A percentile compares a stretch with the other conserved stretches of the same genome.
Conservation (phyloP, 37 sponge, comb jelly and placozoan species). For the Halisarca cf. caerulea region DNA sequence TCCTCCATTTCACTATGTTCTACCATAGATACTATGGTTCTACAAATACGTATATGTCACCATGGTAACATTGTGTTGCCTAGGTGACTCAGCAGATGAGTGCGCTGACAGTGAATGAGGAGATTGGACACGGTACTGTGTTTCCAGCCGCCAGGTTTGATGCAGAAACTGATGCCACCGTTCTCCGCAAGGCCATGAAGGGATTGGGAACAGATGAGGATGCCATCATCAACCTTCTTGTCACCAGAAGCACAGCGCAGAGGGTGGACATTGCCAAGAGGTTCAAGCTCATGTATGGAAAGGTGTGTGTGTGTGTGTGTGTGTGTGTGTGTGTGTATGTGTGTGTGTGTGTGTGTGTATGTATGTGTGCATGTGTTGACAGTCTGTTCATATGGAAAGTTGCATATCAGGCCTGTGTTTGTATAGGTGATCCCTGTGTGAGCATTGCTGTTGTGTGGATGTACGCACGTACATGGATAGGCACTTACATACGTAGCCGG, state of each 20-base stretch:
- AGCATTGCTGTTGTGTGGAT: no score
- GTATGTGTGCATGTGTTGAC: neutral
- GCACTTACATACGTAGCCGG: no score
- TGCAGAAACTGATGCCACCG: slow-evolving; percentile 37
- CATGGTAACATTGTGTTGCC: neutral
- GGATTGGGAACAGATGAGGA: slow-evolving; percentile 62
- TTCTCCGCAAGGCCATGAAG: slow-evolving; percentile 65
- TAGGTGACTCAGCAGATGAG: slow-evolving; percentile 55
- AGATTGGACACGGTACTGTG: slow-evolving; percentile 44
- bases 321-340: neutral
- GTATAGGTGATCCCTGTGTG: no score
- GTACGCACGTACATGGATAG: no score
- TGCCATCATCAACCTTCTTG: slow-evolving; percentile 50
- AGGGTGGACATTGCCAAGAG: slow-evolving; percentile 22
- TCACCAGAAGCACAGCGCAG: slow-evolving; percentile 34
- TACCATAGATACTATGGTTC: no score
- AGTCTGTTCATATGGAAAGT: neutral
- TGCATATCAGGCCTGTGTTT: no score
- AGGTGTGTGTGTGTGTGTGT: slow-evolving; percentile 7
- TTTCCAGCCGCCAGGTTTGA: slow-evolving; percentile 43
- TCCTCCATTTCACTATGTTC: no score
- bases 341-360: neutral
- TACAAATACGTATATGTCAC: no score
- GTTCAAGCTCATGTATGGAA: slow-evolving; percentile 54
- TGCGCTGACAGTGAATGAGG: slow-evolving; percentile 55